A percentile compares a stretch with the other conserved stretches of the same genome.
Conservation (phyloP, 2,797 vertebrate species). For the Chaenodraco wilsoni region DNA sequence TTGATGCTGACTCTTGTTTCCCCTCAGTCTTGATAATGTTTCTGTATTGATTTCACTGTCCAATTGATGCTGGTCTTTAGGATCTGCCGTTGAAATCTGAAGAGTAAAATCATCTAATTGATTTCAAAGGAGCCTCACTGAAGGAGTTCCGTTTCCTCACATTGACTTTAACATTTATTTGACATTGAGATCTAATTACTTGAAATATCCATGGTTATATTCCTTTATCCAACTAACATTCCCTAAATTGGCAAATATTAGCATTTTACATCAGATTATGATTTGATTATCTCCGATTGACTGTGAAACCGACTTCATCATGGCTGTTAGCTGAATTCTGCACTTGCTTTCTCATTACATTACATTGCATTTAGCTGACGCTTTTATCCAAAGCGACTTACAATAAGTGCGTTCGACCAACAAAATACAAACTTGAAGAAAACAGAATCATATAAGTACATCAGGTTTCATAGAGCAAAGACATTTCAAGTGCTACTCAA, state of each 20-base stretch:
- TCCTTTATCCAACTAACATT: not conserved
- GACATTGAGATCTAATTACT: not conserved
- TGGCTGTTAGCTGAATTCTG: not conserved
- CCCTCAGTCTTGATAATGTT: constrained; percentile 52
- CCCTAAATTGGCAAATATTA: not conserved
- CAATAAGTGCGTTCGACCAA: no score
- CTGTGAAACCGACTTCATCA: not conserved
- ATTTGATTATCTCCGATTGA: not conserved
- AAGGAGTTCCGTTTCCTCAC: not conserved
- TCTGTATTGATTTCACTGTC: constrained; percentile 55
- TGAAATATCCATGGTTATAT: not conserved
- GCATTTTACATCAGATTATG: not conserved
- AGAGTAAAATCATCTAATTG: constrained; percentile 27
- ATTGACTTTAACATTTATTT: not conserved
- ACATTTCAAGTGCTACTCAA: no score
- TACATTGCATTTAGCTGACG: no score
- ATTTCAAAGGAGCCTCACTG: constrained; percentile 25
- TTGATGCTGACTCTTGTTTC: constrained; percentile 31
- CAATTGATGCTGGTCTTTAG: constrained; percentile 14
- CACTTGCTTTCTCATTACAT: not conserved
- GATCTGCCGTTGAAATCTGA: constrained; percentile 30
- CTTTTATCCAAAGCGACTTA: no score
- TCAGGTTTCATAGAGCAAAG: no score
- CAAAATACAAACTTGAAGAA: no score
- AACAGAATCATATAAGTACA: no score